A percentile compares a stretch with the other conserved stretches of the same genome.
These are phyloP conservation scores for Hedya salicella DNA, from an alignment of 2,888 invertebrate species.

Conservation along the genomic window DNA sequence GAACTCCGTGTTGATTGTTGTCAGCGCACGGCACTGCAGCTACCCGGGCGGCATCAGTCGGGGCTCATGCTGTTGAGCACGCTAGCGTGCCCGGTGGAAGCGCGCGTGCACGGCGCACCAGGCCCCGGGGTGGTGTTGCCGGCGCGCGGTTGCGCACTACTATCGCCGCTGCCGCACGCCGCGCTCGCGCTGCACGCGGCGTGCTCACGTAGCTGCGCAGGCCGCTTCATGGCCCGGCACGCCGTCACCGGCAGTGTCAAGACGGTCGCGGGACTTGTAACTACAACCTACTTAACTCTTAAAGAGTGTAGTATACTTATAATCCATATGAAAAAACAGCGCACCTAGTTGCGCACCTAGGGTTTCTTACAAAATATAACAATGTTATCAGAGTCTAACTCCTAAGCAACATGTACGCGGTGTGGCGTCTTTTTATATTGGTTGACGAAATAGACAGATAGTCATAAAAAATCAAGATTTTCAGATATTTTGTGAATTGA, in stretches of 20 bases:
- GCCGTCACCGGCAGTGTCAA: conserved; percentile 56
- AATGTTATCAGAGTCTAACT: too few relatives aligned
- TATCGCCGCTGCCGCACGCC: conserved; percentile 69
- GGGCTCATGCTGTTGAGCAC: conserved; percentile 87
- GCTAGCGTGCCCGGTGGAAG: conserved; percentile 83
- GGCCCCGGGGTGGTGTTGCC: too few relatives aligned
- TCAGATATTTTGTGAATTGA: too few relatives aligned
- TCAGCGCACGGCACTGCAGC: conserved; percentile 76
- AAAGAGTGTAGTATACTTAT: too few relatives aligned
- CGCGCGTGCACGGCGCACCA: conserved; percentile 59
- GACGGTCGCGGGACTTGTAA: conserved; percentile 69
- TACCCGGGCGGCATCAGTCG: conserved; percentile 71
- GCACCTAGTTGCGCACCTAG: too few relatives aligned
- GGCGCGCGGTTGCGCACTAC: conserved; percentile 68
- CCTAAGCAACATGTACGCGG: too few relatives aligned
- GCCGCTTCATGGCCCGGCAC: conserved; percentile 65
- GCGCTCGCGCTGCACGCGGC: conserved; percentile 55
- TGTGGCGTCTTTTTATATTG: too few relatives aligned
- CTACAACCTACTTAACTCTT: too few relatives aligned
- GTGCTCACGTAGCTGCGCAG: conserved; percentile 66
- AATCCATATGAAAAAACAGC: too few relatives aligned
- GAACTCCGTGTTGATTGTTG: conserved; percentile 1
- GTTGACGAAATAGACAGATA: too few relatives aligned
- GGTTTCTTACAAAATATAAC: too few relatives aligned
- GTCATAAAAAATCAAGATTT: too few relatives aligned